Percentiles rank a stretch among this genome's conserved stretches.
phyloP scores from a whole-genome alignment of 2,797 vertebrate genomes.

The Carcharodon carcharias region DNA sequence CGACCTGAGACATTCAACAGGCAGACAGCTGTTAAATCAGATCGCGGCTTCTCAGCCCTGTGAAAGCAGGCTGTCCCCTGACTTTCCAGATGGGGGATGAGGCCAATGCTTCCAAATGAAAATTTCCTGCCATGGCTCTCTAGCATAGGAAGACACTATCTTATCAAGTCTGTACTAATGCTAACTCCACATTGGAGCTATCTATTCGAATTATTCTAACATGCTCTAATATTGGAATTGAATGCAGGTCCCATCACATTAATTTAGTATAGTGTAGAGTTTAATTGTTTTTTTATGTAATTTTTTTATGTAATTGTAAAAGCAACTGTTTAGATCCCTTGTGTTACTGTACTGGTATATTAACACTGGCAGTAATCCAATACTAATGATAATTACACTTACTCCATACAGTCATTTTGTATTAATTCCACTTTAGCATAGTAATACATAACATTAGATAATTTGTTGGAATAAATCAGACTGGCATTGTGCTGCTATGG shows the following conservation, averaged over 20 bases:
- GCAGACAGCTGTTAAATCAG: neutral
- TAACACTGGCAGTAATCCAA: conserved; percentile 4
- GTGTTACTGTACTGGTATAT: neutral
- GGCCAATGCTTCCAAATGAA: neutral
- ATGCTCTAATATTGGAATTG: neutral
- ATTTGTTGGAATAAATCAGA: neutral
- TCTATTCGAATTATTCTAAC: neutral
- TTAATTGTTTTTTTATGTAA: neutral
- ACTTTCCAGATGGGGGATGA: neutral
- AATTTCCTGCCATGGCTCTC: neutral
- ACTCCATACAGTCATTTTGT: neutral
- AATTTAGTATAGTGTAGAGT: neutral
- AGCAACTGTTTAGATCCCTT: neutral
- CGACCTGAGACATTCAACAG: neutral
- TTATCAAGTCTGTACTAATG: neutral
- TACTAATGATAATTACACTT: conserved; percentile 17
- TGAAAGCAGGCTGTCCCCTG: too few species aligned
- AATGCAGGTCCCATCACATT: neutral
- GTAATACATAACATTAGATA: neutral
- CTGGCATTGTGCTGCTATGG: neutral
- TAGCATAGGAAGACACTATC: neutral
- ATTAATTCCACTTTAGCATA: neutral
- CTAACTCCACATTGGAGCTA: neutral
- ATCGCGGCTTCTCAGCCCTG: neutral
- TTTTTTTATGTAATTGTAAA: neutral